A percentile compares a stretch with the other conserved stretches of the same genome.
phyloP scores from a whole-genome alignment of 2,113 vertebrate species.

The Chionodraco myersi region DNA sequence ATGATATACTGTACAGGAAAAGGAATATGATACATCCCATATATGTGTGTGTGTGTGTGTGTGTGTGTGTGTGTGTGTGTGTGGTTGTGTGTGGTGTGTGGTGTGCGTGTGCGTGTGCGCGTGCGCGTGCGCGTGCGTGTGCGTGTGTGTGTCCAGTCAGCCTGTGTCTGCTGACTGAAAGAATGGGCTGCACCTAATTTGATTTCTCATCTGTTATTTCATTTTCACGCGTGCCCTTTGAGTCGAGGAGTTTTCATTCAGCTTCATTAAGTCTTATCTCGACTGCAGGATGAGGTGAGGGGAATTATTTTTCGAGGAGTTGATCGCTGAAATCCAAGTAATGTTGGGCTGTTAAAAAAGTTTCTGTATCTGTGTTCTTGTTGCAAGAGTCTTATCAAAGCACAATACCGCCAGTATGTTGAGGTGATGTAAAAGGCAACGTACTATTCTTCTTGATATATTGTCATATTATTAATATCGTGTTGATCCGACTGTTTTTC shows the following conservation, averaged over 20 bases:
- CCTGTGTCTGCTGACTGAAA: conserved; percentile 31
- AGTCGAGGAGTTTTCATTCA: conserved; percentile 34
- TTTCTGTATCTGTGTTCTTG: conserved; percentile 80
- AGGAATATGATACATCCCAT: conserved; percentile 53
- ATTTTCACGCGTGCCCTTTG: conserved; percentile 34
- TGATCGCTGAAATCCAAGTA: conserved; percentile 52
- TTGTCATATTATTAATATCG: conserved; percentile 80
- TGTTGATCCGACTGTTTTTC: conserved; percentile 75
- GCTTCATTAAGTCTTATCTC: conserved; percentile 53
- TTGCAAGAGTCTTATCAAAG: conserved; percentile 85
- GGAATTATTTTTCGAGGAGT: neutral
- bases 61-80: neutral
- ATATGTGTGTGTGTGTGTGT: conserved; percentile 27
- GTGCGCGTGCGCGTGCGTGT: conserved; percentile 4
- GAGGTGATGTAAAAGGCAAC: conserved; percentile 81
- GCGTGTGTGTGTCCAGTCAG: conserved; percentile 13
- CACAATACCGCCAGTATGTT: conserved; percentile 85
- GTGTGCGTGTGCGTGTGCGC: no score
- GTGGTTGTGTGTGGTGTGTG: no score
- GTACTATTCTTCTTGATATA: conserved; percentile 83
- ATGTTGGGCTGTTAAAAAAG: conserved; percentile 62
- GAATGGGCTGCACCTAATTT: conserved; percentile 40
- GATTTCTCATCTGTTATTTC: conserved; percentile 12
- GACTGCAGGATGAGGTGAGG: conserved; percentile 21
- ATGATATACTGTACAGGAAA: conserved; percentile 62